Evolutionary conservation across 2,113 vertebrate species (phyloP), one percentile per base, ranked within the genome.

Genomic region (Melanotaenia duboulayi): DNA sequence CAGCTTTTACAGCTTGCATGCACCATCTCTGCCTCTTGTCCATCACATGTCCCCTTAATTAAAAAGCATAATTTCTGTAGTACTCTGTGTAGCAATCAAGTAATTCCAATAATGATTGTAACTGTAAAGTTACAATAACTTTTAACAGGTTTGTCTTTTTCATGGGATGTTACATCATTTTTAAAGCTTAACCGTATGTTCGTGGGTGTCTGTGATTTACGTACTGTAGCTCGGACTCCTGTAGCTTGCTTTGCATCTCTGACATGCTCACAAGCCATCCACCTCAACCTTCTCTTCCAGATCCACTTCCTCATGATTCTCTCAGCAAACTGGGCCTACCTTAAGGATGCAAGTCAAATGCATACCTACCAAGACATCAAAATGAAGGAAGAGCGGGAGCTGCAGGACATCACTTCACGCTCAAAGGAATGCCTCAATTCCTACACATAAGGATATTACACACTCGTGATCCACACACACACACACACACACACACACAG

Each of bases 271-370:
- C 96, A 93, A 94, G 95, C 96, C 96, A 95, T 95, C 96, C 94
- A 94, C 95, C 96, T 96, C 95, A 96, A 96, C 96, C 96, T 96
- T 99, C 96, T 99, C 92, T 99, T 99, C 93, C 97, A 99, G 98
- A 98, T 99, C 95, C 98, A 99, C 96, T 98, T 97, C 96, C 98
- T 99, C 95, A 99, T 99, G 98, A 97, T 99, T 96, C 96, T 99
- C 92, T 97, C 97, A 92, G 97, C 98, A 95, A 99, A 99, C 95
- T 99, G 98, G 98, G 98, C 98, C 94, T 99, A 99, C 96, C 97
- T 99, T 95, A 99, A 99, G 95, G 97, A 99, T 87, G 97, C 97
- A 51, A 97, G 97, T 97, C 97, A 97, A 94, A 96, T 97, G 95
- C 98, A 97, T 95, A 94, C 96, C 93, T 98, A 98, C 95, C 97